A percentile compares a stretch with the other conserved stretches of the same genome.
These are phyloP conservation scores for Malurus cyaneus DNA, from an alignment of 2,113 vertebrate genomes.

Conservation along the genomic window DNA sequence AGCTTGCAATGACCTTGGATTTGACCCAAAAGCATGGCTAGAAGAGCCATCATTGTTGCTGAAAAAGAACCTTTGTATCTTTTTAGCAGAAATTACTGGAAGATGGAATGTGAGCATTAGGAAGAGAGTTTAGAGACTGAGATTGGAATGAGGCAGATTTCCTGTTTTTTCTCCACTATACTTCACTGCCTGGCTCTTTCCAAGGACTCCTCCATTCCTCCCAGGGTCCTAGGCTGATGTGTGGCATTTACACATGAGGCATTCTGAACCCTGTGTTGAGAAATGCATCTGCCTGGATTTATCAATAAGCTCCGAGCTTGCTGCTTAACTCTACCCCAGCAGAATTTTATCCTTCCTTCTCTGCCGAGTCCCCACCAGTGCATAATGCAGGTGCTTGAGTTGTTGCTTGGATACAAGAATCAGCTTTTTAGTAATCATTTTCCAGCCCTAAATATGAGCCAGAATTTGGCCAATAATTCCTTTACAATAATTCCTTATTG, in stretches of 20 bases:
- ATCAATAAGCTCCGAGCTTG: background rate
- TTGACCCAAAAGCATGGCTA: background rate
- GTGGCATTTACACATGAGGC: background rate
- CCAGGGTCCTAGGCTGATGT: background rate
- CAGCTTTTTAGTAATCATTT: background rate
- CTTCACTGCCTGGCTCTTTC: background rate
- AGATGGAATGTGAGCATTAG: background rate
- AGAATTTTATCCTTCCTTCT: background rate
- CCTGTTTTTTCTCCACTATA: background rate
- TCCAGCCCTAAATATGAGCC: background rate
- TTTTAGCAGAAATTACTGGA: background rate
- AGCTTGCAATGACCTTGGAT: background rate
- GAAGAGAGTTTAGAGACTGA: background rate
- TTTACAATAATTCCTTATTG: too few species aligned
- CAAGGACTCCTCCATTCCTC: background rate
- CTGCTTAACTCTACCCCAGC: background rate
- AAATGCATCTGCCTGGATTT: background rate
- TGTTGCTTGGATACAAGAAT: slow-evolving; percentile 21
- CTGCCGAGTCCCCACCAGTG: background rate
- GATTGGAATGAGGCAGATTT: background rate
- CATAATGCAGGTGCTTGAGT: background rate
- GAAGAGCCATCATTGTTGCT: background rate
- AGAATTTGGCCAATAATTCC: background rate
- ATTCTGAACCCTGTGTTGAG: background rate
- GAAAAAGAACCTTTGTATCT: background rate